A percentile compares a stretch with the other conserved stretches of the same genome.
These are phyloP conservation scores for Trichonephila clavata DNA, from an alignment of 1,140 invertebrate species.

Conservation along the genomic window DNA sequence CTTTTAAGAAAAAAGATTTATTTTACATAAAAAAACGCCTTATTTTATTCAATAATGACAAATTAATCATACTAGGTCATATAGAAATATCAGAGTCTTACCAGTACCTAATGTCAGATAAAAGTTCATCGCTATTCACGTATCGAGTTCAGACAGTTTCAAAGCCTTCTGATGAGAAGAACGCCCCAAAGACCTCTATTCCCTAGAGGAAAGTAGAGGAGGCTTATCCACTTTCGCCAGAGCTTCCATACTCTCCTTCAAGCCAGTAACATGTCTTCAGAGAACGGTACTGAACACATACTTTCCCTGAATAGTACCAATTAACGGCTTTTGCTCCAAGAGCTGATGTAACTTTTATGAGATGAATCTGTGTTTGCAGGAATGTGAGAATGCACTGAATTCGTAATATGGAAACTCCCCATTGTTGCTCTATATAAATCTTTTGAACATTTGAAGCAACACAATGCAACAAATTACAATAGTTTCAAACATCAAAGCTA, in stretches of 20 bases:
- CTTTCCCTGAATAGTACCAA: background rate
- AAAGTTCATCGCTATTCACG: background rate
- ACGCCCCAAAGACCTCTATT: background rate
- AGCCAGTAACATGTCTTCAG: background rate
- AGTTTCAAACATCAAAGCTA: background rate
- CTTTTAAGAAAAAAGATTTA: too few relatives aligned
- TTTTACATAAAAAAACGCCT: too few relatives aligned
- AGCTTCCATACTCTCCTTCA: background rate
- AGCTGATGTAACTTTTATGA: constrained; percentile 7
- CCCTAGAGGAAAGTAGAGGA: background rate
- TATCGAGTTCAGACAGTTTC: background rate
- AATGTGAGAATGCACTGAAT: background rate
- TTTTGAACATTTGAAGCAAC: background rate
- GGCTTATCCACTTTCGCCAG: constrained; percentile 15
- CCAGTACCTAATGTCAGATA: too few relatives aligned
- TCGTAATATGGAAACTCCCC: background rate
- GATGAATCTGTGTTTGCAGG: background rate
- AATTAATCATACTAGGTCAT: too few relatives aligned
- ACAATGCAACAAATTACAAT: background rate
- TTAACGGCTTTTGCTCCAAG: background rate
- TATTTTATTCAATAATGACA: too few relatives aligned
- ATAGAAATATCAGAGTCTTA: too few relatives aligned
- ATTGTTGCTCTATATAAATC: background rate
- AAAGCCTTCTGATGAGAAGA: background rate
- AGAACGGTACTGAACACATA: background rate